Evolutionary conservation across 2,797 vertebrate species (phyloP), one percentile per base, ranked within the genome.

Genomic region (Rhinichthys osculus): DNA sequence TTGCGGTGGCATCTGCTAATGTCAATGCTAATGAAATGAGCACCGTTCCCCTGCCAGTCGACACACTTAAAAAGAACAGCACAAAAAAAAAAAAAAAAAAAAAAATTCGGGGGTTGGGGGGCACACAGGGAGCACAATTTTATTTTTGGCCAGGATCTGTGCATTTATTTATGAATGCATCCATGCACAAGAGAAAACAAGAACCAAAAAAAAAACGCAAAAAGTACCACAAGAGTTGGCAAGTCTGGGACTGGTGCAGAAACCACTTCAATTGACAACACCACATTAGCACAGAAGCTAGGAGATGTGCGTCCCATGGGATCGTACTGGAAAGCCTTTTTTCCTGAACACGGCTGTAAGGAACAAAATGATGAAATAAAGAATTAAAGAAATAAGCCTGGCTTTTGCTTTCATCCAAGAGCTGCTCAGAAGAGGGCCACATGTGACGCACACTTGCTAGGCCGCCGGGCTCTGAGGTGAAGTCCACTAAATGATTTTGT

Each of bases 1-100:
- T 92, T 71, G 86, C 88, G 87, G 88, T 93, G 93, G 91, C 91
- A 92, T 94, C 92, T 93, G 92, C 91, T 95, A 94, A 95, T 93
- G 94, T 94, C 93, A 93, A 91, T 91, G 91, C 93, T 92, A 94
- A 94, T 95, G 92, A 94, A 88, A 89, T 79, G 73, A 87, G 82
- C 54, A 59, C 71, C 62, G 47, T 89, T 87, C 90, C 87, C 87
- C 86, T 88, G 91, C 91, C 88, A 89, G 90, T 88, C 90, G 91
- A 92, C 50, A 85, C 47, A 78, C 89, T 92, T 85, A 86, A 91
- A 90, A 91, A 90, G 89, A 90, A 89, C 77, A 84, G 87, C 74
- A 67, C 80, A 86, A 77, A 89, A 77, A 84, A 50, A 47, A 14
- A 38, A 86, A 77, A 89, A 77, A 84, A 50, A 47, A 14, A 38